Percentiles rank a stretch among this genome's conserved stretches.
Conservation (phyloP, 2,888 invertebrate genomes). For the Cryptus viduatorius region DNA sequence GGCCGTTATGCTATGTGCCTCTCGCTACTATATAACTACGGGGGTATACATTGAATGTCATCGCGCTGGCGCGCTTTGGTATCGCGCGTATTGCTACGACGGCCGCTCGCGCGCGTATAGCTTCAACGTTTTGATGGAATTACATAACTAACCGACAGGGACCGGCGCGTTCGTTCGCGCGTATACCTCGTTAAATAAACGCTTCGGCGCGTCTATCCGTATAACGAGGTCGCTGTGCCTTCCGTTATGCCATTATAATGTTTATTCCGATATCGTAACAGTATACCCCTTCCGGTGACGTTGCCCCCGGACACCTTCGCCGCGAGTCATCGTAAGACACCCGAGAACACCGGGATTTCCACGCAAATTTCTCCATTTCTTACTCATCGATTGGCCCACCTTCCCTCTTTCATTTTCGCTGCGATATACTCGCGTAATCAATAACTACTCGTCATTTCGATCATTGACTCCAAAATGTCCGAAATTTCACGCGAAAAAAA, state of each 20-base stretch:
- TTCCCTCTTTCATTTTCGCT: too few relatives aligned
- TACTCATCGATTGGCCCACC: neutral
- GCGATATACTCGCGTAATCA: neutral
- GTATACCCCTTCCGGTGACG: conserved; percentile 57
- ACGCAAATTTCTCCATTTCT: neutral
- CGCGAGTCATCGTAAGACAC: neutral
- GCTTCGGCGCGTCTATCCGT: conserved; percentile 58
- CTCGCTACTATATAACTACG: neutral
- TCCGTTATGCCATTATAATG: conserved; percentile 66
- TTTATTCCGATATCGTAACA: conserved; percentile 66
- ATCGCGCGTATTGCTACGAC: conserved; percentile 16
- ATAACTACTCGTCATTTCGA: neutral
- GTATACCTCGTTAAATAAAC: conserved; percentile 64
- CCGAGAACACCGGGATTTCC: neutral
- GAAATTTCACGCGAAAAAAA: too few relatives aligned
- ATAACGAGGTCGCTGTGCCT: conserved; percentile 68
- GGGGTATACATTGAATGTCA: conserved; percentile 48
- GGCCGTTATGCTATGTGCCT: too few relatives aligned
- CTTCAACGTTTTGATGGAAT: conserved; percentile 61
- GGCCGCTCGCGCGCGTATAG: conserved; percentile 1
- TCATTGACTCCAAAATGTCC: neutral
- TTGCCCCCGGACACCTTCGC: conserved; percentile 34
- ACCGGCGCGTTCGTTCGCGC: conserved; percentile 58
- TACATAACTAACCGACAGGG: conserved; percentile 58
- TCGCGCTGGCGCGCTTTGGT: conserved; percentile 42